Evolutionary conservation across 2,797 vertebrate genomes (phyloP), one percentile per base, ranked within the genome.

Genomic region (Eospalax fontanierii): DNA sequence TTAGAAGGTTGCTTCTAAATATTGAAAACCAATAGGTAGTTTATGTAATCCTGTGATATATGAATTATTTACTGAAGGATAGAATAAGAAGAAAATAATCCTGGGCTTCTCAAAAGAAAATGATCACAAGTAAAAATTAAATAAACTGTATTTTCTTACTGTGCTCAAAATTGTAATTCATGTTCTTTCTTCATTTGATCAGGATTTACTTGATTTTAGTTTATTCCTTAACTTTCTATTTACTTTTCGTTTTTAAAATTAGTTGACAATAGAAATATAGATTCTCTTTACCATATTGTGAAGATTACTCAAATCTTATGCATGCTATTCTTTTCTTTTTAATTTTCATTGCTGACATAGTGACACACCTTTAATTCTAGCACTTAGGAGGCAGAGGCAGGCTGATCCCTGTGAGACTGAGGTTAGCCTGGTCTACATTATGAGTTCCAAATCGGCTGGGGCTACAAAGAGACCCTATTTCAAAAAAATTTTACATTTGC

Each of bases 61-160:
- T 73, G 91, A 83, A 75, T 59, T 91, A 83, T 82, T 89, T 93
- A 54, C 40, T 86, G 11, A 83, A 86, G 50, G 85, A n/a, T n/a
- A n/a, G n/a, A n/a, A 87, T 78, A 33, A 92, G 61, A 43, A 84
- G 65, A 71, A 95, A 95, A 80, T 84, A 82, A 76, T 75, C 24
- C 71, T 70, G 38, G 71, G 24, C 10, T 9, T 90, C 46, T 80
- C 66, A 61, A 85, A 94, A 94, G 59, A 84, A 79, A 89, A 54
- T 50, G 10, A 38, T 93, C n/a, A 89, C 90, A 91, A 84, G 28
- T 40, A 65, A 94, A 80, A 84, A 74, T 84, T 38, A 84, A 83
- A 83, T 50, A 14, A 87, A 74, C 87, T 22, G 2, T 89, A n/a
- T 79, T 89, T 93, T 74, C 26, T 76, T 71, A 80, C 12, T 6